These are phyloP conservation scores for Argyra leucocephala DNA, from an alignment of 2,888 invertebrate species.

Conservation along the genomic window DNA sequence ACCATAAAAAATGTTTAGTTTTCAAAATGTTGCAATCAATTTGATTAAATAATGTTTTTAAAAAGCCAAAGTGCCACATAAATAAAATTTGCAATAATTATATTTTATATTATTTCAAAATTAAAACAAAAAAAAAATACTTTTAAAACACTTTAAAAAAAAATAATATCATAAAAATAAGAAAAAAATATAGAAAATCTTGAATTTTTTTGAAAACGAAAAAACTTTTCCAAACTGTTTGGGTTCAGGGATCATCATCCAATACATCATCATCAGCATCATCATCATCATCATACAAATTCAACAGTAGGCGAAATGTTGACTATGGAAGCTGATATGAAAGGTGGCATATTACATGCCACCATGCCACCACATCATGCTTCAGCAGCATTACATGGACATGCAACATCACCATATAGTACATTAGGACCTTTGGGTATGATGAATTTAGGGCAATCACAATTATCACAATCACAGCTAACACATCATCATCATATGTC, in stretches of 20 bases:
- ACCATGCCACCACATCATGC: constrained; percentile 78
- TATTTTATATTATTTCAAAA: background rate
- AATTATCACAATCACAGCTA: constrained; percentile 51
- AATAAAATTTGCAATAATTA: too few relatives aligned
- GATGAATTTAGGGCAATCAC: constrained; percentile 57
- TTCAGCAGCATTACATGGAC: constrained; percentile 50
- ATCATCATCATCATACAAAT: constrained; percentile 8
- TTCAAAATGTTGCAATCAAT: too few relatives aligned
- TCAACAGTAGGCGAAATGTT: constrained; percentile 58
- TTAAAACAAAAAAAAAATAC: constrained; percentile 15
- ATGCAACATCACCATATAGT: constrained; percentile 55
- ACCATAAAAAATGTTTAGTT: too few relatives aligned
- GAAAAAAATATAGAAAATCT: constrained; percentile 1
- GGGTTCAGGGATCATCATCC: constrained; percentile 10
- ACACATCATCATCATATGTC: constrained; percentile 53
- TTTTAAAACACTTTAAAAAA: constrained; percentile 16
- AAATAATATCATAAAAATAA: constrained; percentile 7
- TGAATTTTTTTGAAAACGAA: constrained; percentile 14
- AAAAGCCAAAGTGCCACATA: background rate
- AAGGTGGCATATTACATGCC: constrained; percentile 77
- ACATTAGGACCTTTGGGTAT: constrained; percentile 63
- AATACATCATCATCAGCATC: constrained; percentile 8
- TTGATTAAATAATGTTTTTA: too few relatives aligned
- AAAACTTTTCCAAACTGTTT: constrained; percentile 15
- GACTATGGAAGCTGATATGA: constrained; percentile 86